Conservation (phyloP, 1,140 invertebrate genomes). For the Lordiphosa stackelbergi region DNA sequence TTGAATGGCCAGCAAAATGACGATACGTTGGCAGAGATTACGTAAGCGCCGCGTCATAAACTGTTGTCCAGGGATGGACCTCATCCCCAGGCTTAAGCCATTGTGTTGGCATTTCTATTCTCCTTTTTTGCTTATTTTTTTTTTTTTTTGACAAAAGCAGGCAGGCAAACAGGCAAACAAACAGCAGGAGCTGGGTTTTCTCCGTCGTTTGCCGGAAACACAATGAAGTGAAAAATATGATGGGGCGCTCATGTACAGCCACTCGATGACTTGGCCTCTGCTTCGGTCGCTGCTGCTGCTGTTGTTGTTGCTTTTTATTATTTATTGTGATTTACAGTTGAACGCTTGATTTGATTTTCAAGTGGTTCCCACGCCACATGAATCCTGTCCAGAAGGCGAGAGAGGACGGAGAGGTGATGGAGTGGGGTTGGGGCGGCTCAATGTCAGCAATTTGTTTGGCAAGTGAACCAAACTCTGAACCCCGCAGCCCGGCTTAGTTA, state of each 20-base stretch:
- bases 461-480: slow-evolving; percentile 12
- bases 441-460: slow-evolving; percentile 52
- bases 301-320: slow-evolving; percentile 59
- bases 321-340: slow-evolving; percentile 77
- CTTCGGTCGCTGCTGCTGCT: slow-evolving; percentile 2
- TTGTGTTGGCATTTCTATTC: slow-evolving; percentile 23
- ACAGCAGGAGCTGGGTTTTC: slow-evolving; percentile 7
- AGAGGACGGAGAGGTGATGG: slow-evolving; percentile 4
- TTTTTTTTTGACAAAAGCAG: slow-evolving; percentile 52
- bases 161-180: slow-evolving; percentile 37
- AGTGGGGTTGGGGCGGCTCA: slow-evolving; percentile 28
- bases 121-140: slow-evolving; percentile 1
- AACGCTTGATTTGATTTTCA: slow-evolving; percentile 77
- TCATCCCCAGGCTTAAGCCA: neutral
- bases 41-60: slow-evolving; percentile 68
- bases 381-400: slow-evolving; percentile 1
- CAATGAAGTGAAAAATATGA: slow-evolving; percentile 76
- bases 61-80: slow-evolving; percentile 23
- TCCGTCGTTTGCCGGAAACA: slow-evolving; percentile 44
- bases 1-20: slow-evolving; percentile 40
- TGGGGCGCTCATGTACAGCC: slow-evolving; percentile 35
- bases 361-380: slow-evolving; percentile 68
- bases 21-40: slow-evolving; percentile 30
- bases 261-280: slow-evolving; percentile 23
- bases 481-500: slow-evolving; percentile 48